These are phyloP conservation scores for Poecilia picta DNA, from an alignment of 2,797 vertebrate genomes.

Conservation along the genomic window DNA sequence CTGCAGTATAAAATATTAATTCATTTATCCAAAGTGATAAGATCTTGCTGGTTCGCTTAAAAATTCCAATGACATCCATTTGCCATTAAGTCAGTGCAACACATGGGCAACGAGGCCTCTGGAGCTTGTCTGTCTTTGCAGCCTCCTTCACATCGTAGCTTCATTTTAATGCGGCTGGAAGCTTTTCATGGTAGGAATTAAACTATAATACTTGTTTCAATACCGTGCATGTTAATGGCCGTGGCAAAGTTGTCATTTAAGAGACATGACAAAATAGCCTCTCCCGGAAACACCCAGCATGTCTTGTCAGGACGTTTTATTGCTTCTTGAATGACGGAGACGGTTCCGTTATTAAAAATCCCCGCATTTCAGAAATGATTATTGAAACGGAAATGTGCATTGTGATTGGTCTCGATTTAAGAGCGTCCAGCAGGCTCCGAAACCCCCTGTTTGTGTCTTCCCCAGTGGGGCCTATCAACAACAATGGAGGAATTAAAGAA, in stretches of 20 bases:
- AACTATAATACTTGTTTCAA: constrained; percentile 83
- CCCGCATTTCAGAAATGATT: constrained; percentile 65
- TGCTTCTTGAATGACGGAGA: constrained; percentile 71
- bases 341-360: constrained; percentile 69
- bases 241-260: constrained; percentile 78
- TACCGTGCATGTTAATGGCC: constrained; percentile 75
- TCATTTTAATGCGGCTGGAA: constrained; percentile 76
- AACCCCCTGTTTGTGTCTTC: constrained; percentile 72
- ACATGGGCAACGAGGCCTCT: constrained; percentile 75
- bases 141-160: constrained; percentile 47
- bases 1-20: constrained; percentile 86
- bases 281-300: constrained; percentile 62
- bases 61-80: constrained; percentile 82
- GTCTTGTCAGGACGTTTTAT: constrained; percentile 70
- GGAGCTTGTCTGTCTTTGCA: constrained; percentile 72
- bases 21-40: constrained; percentile 85
- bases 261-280: constrained; percentile 77
- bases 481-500: constrained; percentile 77
- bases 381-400: constrained; percentile 72
- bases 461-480: constrained; percentile 62
- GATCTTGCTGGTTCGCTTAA: constrained; percentile 81
- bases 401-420: constrained; percentile 75
- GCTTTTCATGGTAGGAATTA: constrained; percentile 83
- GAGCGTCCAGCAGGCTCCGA: constrained; percentile 73
- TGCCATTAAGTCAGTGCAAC: constrained; percentile 80